Evolutionary conservation across 2,113 vertebrate genomes (phyloP).

Genomic region (Rhynchopsitta pachyrhyncha): DNA sequence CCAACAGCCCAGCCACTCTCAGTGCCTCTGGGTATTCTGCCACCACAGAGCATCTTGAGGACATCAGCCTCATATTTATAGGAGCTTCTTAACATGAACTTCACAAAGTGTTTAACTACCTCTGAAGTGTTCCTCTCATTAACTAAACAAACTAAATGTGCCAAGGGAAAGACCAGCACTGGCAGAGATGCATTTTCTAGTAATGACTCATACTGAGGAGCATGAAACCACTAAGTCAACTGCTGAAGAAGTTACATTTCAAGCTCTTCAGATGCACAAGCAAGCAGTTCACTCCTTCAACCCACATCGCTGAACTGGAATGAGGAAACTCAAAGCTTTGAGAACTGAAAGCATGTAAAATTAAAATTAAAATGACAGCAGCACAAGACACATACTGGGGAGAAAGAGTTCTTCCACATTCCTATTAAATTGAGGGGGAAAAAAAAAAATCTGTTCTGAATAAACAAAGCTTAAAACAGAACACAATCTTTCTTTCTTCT

Average conservation of each 20-base stretch:
- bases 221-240: neutral
- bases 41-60: neutral
- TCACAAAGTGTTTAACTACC: neutral
- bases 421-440: fast-evolving
- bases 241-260: neutral
- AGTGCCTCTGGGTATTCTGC: fast-evolving
- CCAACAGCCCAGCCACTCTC: neutral
- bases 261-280: neutral
- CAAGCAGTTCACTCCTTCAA: neutral
- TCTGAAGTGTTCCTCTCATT: neutral
- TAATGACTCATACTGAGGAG: neutral
- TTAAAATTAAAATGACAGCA: neutral
- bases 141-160: neutral
- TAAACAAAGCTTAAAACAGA: neutral
- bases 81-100: neutral
- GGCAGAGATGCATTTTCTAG: neutral
- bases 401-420: neutral
- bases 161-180: neutral
- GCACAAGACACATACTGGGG: neutral
- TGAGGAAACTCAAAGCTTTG: neutral
- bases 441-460: neutral
- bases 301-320: neutral
- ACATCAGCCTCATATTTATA: neutral
- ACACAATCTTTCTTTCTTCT: neutral
- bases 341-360: neutral